Base-by-base conservation (phyloP, 1,140 invertebrate species). In the Gryon sp. region DNA sequence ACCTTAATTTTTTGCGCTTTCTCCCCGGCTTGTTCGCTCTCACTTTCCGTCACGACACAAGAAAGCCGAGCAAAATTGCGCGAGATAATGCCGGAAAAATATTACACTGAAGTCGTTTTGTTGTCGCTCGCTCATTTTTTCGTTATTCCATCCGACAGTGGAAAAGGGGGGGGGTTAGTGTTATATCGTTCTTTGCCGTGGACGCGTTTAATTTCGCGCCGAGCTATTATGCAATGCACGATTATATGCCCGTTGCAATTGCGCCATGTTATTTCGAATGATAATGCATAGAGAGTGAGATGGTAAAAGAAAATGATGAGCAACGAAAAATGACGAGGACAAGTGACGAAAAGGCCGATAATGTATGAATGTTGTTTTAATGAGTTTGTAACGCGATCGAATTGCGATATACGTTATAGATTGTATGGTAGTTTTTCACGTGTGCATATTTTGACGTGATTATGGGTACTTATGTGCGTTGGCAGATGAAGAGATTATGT, bases 311-410 rank as follows among this genome's bases (percentile, higher is more conserved):
- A n/a, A n/a, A n/a, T n/a, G n/a, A n/a, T n/a, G n/a, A n/a, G n/a
- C n/a, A n/a, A n/a, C n/a, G n/a, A n/a, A n/a, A n/a, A n/a, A n/a
- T n/a, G n/a, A n/a, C n/a, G n/a, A n/a, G n/a, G 24, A 30, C 19
- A 20, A 12, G 14, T 20, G 24, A 57, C 9, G 60, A 32, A 30
- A 43, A 7, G 36, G 22, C 46, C 36, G 46, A 43, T 65, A 52
- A 63, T 53, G 19, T 53, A 65, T 34, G 46, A 41, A 65, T 65
- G 52, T 24, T 18, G 60, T 41, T 20, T 18, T 53, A 65, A 65
- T 53, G 28, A 26, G 30, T 38, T 45, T 18, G 18, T 18, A 26
- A 46, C 50, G 50, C 34, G 63, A 55, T 66, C 41, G 50, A 66
- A 66, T 43, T 65, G 50, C 45, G 32, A 11, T 15, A 16, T 16